These are phyloP conservation scores for Bellardia pandia DNA, from an alignment of 2,888 invertebrate genomes.

Conservation along the genomic window DNA sequence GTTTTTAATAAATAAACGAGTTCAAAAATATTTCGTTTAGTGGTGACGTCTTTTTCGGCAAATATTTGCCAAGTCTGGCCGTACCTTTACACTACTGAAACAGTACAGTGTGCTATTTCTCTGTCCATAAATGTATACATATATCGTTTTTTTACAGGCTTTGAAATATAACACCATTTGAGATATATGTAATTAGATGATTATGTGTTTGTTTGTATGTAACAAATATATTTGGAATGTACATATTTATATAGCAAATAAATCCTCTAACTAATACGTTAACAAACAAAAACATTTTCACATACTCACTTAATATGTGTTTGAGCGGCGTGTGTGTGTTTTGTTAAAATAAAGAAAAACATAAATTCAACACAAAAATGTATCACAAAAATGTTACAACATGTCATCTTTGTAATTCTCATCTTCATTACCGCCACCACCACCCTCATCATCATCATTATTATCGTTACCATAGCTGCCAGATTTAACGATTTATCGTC, in stretches of 20 bases:
- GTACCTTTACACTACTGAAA: no score
- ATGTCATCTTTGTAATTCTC: background rate
- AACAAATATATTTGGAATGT: conserved; percentile 24
- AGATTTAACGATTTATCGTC: no score
- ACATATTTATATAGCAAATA: conserved; percentile 31
- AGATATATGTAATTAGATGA: background rate
- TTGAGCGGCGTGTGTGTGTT: background rate
- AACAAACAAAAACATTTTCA: background rate
- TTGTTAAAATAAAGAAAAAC: background rate
- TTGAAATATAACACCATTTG: background rate
- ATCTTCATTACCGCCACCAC: background rate
- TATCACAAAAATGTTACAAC: conserved; percentile 36
- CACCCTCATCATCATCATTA: conserved; percentile 1
- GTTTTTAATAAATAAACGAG: no score
- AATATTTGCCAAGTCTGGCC: no score
- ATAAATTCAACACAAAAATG: conserved; percentile 23
- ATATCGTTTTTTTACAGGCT: background rate
- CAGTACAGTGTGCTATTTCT: no score
- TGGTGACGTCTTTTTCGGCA: no score
- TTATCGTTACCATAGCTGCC: no score
- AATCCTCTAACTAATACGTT: conserved; percentile 33
- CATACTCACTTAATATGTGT: background rate
- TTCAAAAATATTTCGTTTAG: no score
- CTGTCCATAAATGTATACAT: no score
- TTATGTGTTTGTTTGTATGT: background rate